Percentiles rank a stretch among this genome's conserved stretches.
These are phyloP conservation scores for Ooceraea biroi DNA, from an alignment of 1,140 invertebrate genomes.

Conservation along the genomic window DNA sequence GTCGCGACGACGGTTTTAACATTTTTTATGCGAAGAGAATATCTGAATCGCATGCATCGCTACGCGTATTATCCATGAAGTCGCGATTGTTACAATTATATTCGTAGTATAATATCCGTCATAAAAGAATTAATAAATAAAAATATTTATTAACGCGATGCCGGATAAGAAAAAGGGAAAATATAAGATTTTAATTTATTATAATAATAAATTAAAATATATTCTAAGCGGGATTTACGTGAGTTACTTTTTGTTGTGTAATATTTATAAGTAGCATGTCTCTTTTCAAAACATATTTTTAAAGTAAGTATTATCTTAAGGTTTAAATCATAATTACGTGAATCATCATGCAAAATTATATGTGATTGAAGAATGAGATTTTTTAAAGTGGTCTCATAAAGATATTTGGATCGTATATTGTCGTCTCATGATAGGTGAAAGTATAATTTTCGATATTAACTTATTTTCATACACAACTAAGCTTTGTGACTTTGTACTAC, in stretches of 20 bases:
- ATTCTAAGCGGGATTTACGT: no score
- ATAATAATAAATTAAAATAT: no score
- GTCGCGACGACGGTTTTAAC: background rate
- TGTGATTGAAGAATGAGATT: background rate
- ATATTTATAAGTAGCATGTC: no score
- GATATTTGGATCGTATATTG: background rate
- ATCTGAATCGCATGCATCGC: background rate
- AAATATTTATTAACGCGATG: no score
- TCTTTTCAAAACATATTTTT: background rate
- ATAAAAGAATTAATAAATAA: background rate
- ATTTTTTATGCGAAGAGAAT: conserved; percentile 1
- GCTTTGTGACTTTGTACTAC: conserved; percentile 23
- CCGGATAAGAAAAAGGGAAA: no score
- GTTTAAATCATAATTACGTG: background rate
- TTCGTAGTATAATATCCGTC: background rate
- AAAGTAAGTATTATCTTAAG: background rate
- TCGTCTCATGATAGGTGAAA: background rate
- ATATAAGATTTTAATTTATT: no score
- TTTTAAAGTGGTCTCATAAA: background rate
- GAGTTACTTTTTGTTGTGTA: no score
- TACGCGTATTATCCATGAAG: background rate
- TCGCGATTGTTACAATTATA: conserved; percentile 13
- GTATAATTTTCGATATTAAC: conserved; percentile 26
- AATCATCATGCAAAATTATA: no score
- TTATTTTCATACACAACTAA: conserved; percentile 40